Conservation (phyloP, 2,888 invertebrate species). For the Drosophila paramelanica region DNA sequence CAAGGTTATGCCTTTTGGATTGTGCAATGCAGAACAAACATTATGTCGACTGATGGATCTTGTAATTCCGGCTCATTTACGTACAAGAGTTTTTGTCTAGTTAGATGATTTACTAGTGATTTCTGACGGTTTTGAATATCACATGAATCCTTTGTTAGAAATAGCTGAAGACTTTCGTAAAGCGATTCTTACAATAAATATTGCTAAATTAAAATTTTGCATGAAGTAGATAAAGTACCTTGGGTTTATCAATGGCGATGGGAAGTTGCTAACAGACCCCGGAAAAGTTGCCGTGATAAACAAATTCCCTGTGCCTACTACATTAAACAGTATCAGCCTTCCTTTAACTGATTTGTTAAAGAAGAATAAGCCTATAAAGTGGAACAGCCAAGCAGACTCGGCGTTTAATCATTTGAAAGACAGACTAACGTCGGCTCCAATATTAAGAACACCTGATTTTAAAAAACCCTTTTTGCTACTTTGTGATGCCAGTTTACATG, state of each 20-base stretch:
- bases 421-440: too few relatives aligned
- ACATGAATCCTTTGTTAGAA: too few relatives aligned
- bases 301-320: not conserved
- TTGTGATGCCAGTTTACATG: not conserved
- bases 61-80: not conserved
- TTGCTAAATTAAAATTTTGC: not conserved
- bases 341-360: not conserved
- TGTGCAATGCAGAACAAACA: not conserved
- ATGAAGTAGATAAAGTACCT: conserved; percentile 7
- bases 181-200: not conserved
- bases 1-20: not conserved
- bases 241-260: not conserved
- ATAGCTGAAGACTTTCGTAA: not conserved
- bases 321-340: not conserved
- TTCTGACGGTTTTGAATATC: too few relatives aligned
- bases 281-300: not conserved
- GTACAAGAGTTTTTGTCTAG: not conserved
- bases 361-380: too few relatives aligned
- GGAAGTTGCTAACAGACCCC: conserved; percentile 1
- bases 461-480: not conserved
- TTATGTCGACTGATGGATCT: not conserved
- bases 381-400: too few relatives aligned
- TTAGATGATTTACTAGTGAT: not conserved
- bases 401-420: too few relatives aligned
- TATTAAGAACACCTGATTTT: not conserved